A percentile compares a stretch with the other conserved stretches of the same genome.
phyloP scores from a whole-genome alignment of 2,797 vertebrate species.

The Centropyge bicolor region DNA sequence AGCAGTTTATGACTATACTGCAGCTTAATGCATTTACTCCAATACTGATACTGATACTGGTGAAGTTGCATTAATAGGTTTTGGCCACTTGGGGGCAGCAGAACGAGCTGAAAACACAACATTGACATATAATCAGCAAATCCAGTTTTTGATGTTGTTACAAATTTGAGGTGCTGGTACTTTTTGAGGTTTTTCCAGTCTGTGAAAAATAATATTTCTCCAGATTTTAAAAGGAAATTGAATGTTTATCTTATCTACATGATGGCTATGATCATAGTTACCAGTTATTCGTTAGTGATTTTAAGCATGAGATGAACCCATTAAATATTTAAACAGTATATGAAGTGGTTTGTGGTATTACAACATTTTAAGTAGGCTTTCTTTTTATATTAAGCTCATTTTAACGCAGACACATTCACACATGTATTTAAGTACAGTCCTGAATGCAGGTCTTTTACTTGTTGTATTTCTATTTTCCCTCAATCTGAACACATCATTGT shows the following conservation, averaged over 20 bases:
- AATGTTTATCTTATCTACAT: background rate
- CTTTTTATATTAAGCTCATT: background rate
- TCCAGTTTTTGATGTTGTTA: background rate
- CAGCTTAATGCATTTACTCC: background rate
- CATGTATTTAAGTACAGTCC: background rate
- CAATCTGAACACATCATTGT: slow-evolving; percentile 15
- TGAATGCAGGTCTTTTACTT: background rate
- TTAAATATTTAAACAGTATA: background rate
- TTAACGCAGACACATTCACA: background rate
- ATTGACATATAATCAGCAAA: background rate
- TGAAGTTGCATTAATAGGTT: slow-evolving; percentile 17
- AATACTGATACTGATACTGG: background rate
- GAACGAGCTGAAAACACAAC: slow-evolving; percentile 1
- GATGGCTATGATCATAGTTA: background rate
- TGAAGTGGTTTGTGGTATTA: no score
- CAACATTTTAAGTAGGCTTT: background rate
- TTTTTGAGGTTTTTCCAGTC: background rate
- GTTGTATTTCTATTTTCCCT: background rate
- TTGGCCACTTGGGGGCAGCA: slow-evolving; percentile 51
- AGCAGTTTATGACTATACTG: background rate
- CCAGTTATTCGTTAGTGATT: background rate
- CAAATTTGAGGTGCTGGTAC: background rate
- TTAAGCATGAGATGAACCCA: background rate
- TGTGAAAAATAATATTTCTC: background rate
- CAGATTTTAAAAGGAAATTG: background rate